Evolutionary conservation across 2,797 vertebrate genomes (phyloP), one percentile per base, ranked within the genome.

Genomic region (Myioborus melanocephalus): DNA sequence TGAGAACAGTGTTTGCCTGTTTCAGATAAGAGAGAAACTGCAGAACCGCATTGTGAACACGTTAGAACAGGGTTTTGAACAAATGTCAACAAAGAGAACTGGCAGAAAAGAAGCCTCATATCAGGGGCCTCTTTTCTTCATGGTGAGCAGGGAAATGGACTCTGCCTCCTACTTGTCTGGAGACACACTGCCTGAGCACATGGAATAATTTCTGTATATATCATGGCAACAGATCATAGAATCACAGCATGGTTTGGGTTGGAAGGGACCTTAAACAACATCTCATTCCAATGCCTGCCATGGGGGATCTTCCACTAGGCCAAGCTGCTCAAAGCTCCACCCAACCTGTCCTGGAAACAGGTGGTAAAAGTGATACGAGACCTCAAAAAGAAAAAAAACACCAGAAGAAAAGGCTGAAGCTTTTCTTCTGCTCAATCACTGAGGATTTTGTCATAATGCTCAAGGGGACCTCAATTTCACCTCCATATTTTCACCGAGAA

Each of bases 291-390:
- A 32, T 15, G 7, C 18, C 10, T 68, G 10, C 21, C 44, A 27
- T 8, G 12, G 14, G 8, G 2, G 3, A 7, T 37, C 10, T 77
- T 56, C 35, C 14, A 57, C 24, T 30, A 70, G 6, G 30, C 21
- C 24, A 64, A 21, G 18, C 3, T 46, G 17, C 44, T 52, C 64
- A 57, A 57, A 77, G 21, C 5, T 57, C 37, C 37, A 39, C 19
- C 8, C 13, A 63, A n/a, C 5, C 28, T 30, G 37, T 9, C 20
- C 28, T 39, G n/a, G 57, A 57, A 83, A 64, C 6, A 92, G 87
- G 82, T 73, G 43, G 44, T 71, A 43, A 66, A 89, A 91, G 34
- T 78, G 41, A 92, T 75, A 69, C 7, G 22, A 68, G 93, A 83
- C 32, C 49, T 93, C 76, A 87, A 80, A 89, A 96, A 95, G 64